Base-by-base conservation (phyloP, 2,113 vertebrate species). In the Hemicordylus capensis region DNA sequence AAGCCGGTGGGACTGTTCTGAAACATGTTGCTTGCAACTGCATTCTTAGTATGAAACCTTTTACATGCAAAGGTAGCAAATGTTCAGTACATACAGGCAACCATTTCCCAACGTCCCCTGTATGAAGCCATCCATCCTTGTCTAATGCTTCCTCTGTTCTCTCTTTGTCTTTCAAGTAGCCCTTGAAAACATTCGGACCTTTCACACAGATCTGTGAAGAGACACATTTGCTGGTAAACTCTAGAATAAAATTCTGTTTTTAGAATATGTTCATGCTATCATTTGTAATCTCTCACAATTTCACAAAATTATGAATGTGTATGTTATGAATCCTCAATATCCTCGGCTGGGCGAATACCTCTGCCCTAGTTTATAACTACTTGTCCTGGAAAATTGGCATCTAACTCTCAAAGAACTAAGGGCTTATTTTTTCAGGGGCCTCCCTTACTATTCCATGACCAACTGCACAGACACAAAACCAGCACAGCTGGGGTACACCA, bases 161-260 rank as follows among this genome's bases (percentile, higher is more conserved):
- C 87, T 97, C 97, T 1, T 96, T 96, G 81, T 99, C 99, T 96
- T 99, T 99, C 93, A 99, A 95, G 89, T 99, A 99, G 90, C 99
- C 99, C 92, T 98, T 99, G 89, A 99, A 99, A 56, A 99, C 99
- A 11, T 99, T 99, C 42, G 98, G 97, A 89, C 99, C 98, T 94
- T 98, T 99, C 88, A 99, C 98, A 91, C 98, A 99, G 74, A 99
- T 98, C 99, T 99, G 94, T 66, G 93, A 93, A 89, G 54, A 94
- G n/a, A 0, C 81, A 15, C 70, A 42, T 59, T 5, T 51, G n/a
- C 61, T 75, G 59, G 54, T n/a, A 58, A 91, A 81, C 79, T 12
- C 31, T 58, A 72, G 42, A 44, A 6, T 64, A 51, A 42, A 64
- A 6, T 37, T 67, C 15, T 31, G 6, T 67, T 85, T 46, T 17